Base-by-base conservation (phyloP, 2,113 vertebrate species). In the Neoarius graeffei region DNA sequence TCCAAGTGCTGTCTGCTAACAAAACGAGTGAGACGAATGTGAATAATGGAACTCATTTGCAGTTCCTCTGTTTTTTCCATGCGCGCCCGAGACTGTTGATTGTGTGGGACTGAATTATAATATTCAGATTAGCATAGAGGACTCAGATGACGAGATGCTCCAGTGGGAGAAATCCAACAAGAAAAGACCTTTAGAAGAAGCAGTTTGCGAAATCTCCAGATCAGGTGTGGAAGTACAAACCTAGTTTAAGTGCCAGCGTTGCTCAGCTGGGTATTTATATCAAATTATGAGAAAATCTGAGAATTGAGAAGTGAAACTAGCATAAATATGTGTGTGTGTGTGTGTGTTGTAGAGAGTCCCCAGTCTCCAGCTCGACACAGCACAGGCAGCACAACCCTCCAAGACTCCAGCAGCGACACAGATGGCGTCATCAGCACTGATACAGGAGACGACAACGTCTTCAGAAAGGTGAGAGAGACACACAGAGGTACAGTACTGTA, bases 331-430 rank as follows among this genome's bases (percentile, higher is more conserved):
- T 77, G 74, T 54, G 74, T 54, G 48, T 77, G 76, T 79, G 64
- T 57, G 27, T 83, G 66, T 92, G 56, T 93, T 91, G 66, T 91
- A 96, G 95, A 91, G 76, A 90, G 91, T 83, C 89, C 93, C 2
- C 88, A 66, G 81, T 92, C 92, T 35, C 66, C 92, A 89, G 91
- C 89, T 87, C 91, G 60, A 19, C 83, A 85, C 83, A 91, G 93
- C 85, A 93, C 91, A 80, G 92, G 91, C 20, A 91, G 93, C 11
- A 77, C 91, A 23, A 25, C 90, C n/a, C 93, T 92, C 88, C 93
- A 91, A 90, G 93, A 95, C 89, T 95, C 94, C 0, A 91, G 91
- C 88, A 95, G 95, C 0, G 94, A 95, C 90, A 91, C 92, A 0
- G 95, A 96, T 27, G 93, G 93, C 82, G 86, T 95, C 79, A 88